Percentiles rank a stretch among this genome's conserved stretches.
These are phyloP conservation scores for Bombus confusus DNA, from an alignment of 1,140 invertebrate species.

Conservation along the genomic window DNA sequence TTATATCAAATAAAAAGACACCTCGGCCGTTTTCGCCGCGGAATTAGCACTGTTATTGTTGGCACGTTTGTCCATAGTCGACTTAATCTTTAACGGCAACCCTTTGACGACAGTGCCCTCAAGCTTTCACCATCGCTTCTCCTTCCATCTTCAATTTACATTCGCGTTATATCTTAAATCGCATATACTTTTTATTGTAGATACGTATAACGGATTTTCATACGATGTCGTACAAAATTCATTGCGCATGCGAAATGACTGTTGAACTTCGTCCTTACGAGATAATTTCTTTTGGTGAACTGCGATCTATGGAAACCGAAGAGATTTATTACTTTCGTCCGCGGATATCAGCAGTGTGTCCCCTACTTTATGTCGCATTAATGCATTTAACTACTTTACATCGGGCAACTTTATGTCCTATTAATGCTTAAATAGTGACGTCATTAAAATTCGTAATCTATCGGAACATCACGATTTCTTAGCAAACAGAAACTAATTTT, in stretches of 20 bases:
- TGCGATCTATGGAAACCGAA: background rate
- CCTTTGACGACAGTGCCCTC: background rate
- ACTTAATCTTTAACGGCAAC: constrained; percentile 11
- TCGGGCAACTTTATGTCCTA: background rate
- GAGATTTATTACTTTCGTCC: background rate
- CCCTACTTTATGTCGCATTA: background rate
- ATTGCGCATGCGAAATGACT: background rate
- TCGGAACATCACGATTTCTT: background rate
- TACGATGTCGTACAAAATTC: background rate
- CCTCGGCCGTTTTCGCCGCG: background rate
- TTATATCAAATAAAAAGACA: constrained; percentile 19
- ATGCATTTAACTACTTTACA: too few relatives aligned
- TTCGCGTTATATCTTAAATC: background rate
- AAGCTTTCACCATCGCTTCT: background rate
- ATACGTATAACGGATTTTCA: background rate
- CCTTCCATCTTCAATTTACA: background rate
- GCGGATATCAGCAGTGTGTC: background rate
- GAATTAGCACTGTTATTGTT: constrained; percentile 39
- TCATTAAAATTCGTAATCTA: constrained; percentile 9
- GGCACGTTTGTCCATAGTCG: constrained; percentile 26
- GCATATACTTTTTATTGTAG: too few relatives aligned
- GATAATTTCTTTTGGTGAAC: too few relatives aligned
- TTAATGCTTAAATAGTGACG: constrained; percentile 5
- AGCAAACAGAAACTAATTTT: background rate
- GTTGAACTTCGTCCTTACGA: background rate